A percentile compares a stretch with the other conserved stretches of the same genome.
Evolutionary conservation across 2,888 invertebrate genomes (phyloP).

Genomic region (Drosophila atripex): DNA sequence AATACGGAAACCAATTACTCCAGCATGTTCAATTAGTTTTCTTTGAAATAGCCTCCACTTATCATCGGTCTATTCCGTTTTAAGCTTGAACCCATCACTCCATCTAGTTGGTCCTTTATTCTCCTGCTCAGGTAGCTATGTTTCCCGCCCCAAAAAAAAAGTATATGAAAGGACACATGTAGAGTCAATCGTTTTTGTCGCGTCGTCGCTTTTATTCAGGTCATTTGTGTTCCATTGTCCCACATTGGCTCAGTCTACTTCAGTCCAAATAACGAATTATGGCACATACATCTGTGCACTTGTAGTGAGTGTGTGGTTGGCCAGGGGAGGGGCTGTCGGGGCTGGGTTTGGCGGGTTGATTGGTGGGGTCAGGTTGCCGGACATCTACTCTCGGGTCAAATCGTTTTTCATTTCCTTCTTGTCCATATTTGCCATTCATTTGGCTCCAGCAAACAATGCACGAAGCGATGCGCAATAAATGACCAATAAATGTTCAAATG

Average conservation of each 20-base stretch:
- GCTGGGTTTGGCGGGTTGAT: neutral
- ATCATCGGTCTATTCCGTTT: neutral
- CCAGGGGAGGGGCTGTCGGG: neutral
- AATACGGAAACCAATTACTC: neutral
- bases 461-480: conserved; percentile 31
- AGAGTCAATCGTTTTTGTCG: conserved; percentile 55
- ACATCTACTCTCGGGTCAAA: conserved; percentile 36
- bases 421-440: conserved; percentile 64
- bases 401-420: conserved; percentile 58
- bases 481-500: conserved; percentile 63
- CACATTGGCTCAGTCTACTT: conserved; percentile 33
- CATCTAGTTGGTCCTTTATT: neutral
- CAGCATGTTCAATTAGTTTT: neutral
- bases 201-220: conserved; percentile 51
- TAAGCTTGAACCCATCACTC: neutral
- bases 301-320: neutral
- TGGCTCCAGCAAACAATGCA: conserved; percentile 60
- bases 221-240: conserved; percentile 70
- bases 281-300: conserved; percentile 16
- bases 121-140: conserved; percentile 1
- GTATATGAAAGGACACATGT: neutral
- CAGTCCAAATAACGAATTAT: conserved; percentile 52
- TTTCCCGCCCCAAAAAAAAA: neutral
- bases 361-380: conserved; percentile 12
- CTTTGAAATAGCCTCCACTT: neutral